phyloP scores from a whole-genome alignment of 2,113 vertebrate genomes.

The Tiliqua scincoides region DNA sequence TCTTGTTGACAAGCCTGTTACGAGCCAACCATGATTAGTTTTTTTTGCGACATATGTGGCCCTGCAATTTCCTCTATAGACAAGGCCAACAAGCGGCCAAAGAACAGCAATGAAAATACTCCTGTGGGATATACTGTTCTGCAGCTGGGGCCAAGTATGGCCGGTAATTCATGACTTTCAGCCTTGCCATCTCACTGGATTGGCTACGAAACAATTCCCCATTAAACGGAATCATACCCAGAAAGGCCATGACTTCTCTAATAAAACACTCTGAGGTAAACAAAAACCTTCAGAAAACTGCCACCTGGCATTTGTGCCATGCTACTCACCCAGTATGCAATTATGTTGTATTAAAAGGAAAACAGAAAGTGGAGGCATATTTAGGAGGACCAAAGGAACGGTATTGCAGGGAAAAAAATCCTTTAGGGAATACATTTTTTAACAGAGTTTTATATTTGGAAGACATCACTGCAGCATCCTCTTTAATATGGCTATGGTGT shows the following conservation, averaged over 20 bases:
- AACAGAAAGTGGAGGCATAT: background rate
- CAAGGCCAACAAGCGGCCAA: background rate
- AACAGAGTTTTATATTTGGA: background rate
- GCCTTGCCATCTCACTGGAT: background rate
- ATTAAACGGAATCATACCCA: background rate
- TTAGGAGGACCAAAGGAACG: background rate
- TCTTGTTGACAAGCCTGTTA: slow-evolving; percentile 1
- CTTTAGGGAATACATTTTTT: background rate
- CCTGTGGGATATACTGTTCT: background rate
- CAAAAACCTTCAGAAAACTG: background rate
- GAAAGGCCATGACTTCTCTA: background rate
- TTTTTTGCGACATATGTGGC: background rate
- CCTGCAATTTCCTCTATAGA: background rate
- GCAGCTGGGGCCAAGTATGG: background rate
- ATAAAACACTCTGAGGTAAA: background rate
- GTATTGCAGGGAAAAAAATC: background rate
- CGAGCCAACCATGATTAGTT: background rate
- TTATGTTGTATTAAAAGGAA: background rate
- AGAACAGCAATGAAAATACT: slow-evolving; percentile 1
- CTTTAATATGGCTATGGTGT: no score
- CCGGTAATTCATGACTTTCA: background rate
- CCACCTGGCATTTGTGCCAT: background rate
- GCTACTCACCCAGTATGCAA: background rate
- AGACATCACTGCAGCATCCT: background rate
- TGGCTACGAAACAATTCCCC: background rate